Conservation (phyloP, 2,888 invertebrate genomes). For the Aleiodes alternator region DNA sequence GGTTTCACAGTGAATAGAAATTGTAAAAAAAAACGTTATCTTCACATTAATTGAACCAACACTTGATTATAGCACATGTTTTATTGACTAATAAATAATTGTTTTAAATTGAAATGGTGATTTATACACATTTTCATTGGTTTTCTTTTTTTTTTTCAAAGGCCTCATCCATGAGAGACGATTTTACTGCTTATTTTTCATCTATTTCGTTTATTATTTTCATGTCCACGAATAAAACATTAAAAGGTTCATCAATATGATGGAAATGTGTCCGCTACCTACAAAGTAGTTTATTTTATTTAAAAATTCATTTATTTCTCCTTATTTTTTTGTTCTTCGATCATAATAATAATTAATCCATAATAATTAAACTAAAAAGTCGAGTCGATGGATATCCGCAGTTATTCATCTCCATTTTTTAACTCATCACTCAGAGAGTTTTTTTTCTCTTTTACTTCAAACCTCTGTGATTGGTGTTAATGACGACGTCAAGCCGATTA, state of each 20-base stretch:
- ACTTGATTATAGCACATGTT: neutral
- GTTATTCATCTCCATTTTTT: constrained; percentile 9
- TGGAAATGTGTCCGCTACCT: constrained; percentile 32
- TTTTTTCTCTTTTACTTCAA: neutral
- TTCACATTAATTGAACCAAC: neutral
- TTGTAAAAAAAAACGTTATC: neutral
- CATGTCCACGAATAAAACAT: constrained; percentile 14
- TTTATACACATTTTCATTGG: neutral
- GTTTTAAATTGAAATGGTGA: too few relatives aligned
- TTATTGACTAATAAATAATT: too few relatives aligned
- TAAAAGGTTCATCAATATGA: constrained; percentile 43
- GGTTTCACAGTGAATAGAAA: neutral
- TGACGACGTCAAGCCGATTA: constrained; percentile 22
- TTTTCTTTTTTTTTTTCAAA: neutral
- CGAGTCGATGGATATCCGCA: neutral
- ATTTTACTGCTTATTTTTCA: neutral
- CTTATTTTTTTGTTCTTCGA: too few relatives aligned
- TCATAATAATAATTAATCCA: constrained; percentile 19
- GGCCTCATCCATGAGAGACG: neutral
- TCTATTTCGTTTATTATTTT: neutral
- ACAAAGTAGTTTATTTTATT: constrained; percentile 25
- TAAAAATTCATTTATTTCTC: constrained; percentile 17
- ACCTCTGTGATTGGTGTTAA: neutral
- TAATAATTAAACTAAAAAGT: constrained; percentile 25
- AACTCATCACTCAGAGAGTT: neutral